Evolutionary conservation across 2,888 invertebrate genomes (phyloP).

Genomic region (Archaeoteleia sp.): DNA sequence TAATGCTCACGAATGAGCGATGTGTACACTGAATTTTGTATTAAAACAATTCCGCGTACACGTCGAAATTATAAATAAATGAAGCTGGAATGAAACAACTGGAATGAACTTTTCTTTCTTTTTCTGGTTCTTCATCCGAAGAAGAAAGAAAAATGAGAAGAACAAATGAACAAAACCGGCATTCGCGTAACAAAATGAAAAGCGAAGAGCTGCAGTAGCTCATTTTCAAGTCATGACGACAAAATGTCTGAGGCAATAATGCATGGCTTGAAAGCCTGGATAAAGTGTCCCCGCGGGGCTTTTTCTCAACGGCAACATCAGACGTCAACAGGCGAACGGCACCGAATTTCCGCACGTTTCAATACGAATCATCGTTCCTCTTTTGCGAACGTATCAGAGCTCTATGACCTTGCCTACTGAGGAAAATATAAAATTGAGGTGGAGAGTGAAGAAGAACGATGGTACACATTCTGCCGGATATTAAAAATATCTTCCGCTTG

Average conservation of each 20-base stretch:
- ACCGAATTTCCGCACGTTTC: constrained; percentile 29
- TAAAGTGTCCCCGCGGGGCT: constrained; percentile 22
- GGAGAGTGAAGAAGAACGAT: constrained; percentile 21
- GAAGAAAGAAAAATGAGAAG: no score
- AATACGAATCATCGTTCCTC: constrained; percentile 26
- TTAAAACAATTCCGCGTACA: no score
- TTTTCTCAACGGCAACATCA: constrained; percentile 21
- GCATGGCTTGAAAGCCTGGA: constrained; percentile 12
- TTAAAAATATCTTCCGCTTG: constrained; percentile 67
- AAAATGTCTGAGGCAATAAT: constrained; percentile 16
- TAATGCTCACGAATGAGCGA: no score
- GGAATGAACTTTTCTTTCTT: no score
- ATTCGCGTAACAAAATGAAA: constrained; percentile 7
- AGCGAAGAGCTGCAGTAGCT: not conserved
- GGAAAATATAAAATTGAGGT: constrained; percentile 20
- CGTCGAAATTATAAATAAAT: no score
- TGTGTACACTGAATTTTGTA: no score
- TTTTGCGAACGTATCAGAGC: constrained; percentile 17
- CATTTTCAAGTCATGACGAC: constrained; percentile 11
- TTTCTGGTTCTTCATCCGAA: no score
- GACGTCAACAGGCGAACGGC: constrained; percentile 26
- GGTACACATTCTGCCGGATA: constrained; percentile 60
- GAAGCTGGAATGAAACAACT: no score
- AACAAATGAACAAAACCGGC: constrained; percentile 5
- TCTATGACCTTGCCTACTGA: constrained; percentile 17